Evolutionary conservation across 2,888 invertebrate species (phyloP), one percentile per base, ranked within the genome.

Genomic region (Kryphioiulus occultus): DNA sequence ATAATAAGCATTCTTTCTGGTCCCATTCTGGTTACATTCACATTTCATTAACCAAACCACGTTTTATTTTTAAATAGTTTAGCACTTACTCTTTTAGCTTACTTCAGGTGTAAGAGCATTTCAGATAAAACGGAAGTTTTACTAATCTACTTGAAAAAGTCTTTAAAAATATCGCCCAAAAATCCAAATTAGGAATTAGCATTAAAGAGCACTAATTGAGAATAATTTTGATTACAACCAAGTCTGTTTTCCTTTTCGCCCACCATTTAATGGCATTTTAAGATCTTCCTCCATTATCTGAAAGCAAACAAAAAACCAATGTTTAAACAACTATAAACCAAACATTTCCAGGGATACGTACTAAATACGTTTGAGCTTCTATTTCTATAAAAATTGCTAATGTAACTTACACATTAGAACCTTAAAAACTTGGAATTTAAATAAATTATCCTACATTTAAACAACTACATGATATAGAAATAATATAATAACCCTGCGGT

Each of bases 211-310:
- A 26, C 68, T 68, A 68, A 26, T 68, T 26, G 12, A 12, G n/a
- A 9, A 9, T 59, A 59, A 47, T 59, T 68, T 68, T 68, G 68
- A 42, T 86, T 86, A 86, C 35, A 86, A 53, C 86, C 86, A 86
- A 19, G 86, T 86, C n/a, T 86, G 86, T 35, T 86, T 86, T 53
- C 86, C 86, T 59, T 86, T 44, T 68, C 68, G 44, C n/a, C 68
- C 35, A 32, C 86, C 86, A 30, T 86, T 86, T 35, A 86, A 32
- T 17, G 86, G 86, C 86, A 86, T 86, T 86, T 68, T 86, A 19
- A 86, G 32, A n/a, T 86, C 86, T 30, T 86, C 86, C 22, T 68
- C 86, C 32, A 68, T 68, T 84, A 84, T 84, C 84, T 84, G 84
- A 84, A 84, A 84, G 9, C 35, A 84, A 84, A 84, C 35, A 84